Evolutionary conservation across 2,888 invertebrate species (phyloP).

Genomic region (Drosophila mercatorum): DNA sequence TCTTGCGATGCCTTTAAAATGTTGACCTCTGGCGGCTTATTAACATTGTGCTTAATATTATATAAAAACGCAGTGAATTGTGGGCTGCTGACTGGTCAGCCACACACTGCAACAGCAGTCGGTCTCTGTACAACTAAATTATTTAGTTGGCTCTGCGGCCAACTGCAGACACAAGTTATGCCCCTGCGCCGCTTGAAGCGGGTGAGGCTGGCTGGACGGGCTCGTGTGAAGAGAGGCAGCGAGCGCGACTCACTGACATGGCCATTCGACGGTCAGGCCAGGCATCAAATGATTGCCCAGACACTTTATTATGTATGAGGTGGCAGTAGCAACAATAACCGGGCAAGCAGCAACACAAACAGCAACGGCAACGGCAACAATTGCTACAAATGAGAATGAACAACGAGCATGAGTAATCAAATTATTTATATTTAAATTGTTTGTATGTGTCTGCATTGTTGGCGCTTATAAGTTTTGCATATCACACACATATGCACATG

Average conservation of each 20-base stretch:
- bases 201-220: not conserved
- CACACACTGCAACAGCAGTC: conserved; percentile 38
- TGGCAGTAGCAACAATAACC: conserved; percentile 35
- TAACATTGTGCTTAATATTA: conserved; percentile 55
- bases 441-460: conserved; percentile 66
- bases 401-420: conserved; percentile 75
- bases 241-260: conserved; percentile 64
- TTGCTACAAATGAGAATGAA: conserved; percentile 57
- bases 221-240: conserved; percentile 3
- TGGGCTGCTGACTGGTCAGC: conserved; percentile 55
- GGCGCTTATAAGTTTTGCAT: conserved; percentile 58
- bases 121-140: conserved; percentile 73
- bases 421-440: conserved; percentile 79
- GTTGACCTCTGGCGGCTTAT: conserved; percentile 51
- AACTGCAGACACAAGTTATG: conserved; percentile 51
- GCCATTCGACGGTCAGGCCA: conserved; percentile 38
- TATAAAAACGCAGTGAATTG: conserved; percentile 61
- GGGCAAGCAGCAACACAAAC: conserved; percentile 13
- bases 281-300: conserved; percentile 78
- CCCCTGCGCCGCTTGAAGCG: conserved; percentile 18
- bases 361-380: conserved; percentile 24
- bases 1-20: too few relatives aligned
- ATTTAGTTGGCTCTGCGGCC: conserved; percentile 72
- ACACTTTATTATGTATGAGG: conserved; percentile 81
- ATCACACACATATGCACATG: not conserved